A percentile compares a stretch with the other conserved stretches of the same genome.
phyloP scores from a whole-genome alignment of 64 coral and sea anemone genomes.

The Stichodactyla mertensii region DNA sequence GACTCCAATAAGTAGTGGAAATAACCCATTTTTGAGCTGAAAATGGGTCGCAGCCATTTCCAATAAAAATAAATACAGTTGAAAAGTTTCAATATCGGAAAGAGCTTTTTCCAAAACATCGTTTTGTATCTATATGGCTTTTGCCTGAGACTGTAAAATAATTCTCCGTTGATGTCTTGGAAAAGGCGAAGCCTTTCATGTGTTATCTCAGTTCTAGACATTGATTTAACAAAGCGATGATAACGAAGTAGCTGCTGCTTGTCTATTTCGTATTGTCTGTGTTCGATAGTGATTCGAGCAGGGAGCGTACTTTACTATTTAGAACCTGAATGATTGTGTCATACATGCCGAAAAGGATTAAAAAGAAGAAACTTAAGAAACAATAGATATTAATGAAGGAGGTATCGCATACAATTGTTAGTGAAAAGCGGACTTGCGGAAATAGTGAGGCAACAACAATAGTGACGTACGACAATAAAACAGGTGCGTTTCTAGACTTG shows the following conservation, averaged over 20 bases:
- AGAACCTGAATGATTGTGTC: too few relatives aligned
- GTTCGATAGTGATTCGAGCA: too few relatives aligned
- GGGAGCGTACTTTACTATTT: too few relatives aligned
- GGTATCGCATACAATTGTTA: too few relatives aligned
- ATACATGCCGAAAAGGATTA: too few relatives aligned
- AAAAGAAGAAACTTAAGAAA: too few relatives aligned
- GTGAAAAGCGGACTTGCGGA: too few relatives aligned
- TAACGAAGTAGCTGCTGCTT: background rate
- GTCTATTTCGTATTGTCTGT: background rate
- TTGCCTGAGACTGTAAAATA: constrained; percentile 20
- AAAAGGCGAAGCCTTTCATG: constrained; percentile 10
- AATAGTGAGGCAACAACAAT: too few relatives aligned
- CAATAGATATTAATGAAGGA: too few relatives aligned
- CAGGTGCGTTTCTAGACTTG: too few relatives aligned
- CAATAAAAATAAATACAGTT: constrained; percentile 30
- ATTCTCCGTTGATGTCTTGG: constrained; percentile 14
- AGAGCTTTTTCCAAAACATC: constrained; percentile 34
- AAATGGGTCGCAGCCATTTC: constrained; percentile 24
- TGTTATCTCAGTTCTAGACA: background rate
- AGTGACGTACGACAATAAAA: too few relatives aligned
- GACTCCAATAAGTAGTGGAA: background rate
- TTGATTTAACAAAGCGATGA: background rate
- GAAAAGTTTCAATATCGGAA: constrained; percentile 32
- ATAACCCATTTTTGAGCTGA: constrained; percentile 15
- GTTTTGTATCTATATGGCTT: constrained; percentile 11